Percentiles rank a stretch among this genome's conserved stretches.
These are phyloP conservation scores for Heliothis subflexa DNA, from an alignment of 1,140 invertebrate genomes.

Conservation along the genomic window DNA sequence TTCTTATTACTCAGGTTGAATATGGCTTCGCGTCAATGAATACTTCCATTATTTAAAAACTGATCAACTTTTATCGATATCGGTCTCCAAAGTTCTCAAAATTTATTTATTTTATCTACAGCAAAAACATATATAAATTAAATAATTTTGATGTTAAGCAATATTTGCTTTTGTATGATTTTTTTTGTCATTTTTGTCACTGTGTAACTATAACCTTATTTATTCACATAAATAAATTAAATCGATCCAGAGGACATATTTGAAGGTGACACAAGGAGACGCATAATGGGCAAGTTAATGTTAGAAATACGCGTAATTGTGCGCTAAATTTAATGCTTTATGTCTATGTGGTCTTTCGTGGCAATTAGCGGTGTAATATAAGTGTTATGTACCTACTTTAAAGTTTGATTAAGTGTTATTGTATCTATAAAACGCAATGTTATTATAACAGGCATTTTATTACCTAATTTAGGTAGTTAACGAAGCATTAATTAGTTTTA, in stretches of 20 bases:
- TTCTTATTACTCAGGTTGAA: too few species aligned
- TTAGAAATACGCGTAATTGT: slow-evolving; percentile 9
- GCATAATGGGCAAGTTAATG: slow-evolving; percentile 4
- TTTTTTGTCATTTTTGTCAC: not conserved
- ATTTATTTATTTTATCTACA: too few species aligned
- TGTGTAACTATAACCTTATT: not conserved
- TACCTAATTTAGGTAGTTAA: slow-evolving; percentile 35
- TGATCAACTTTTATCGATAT: too few species aligned
- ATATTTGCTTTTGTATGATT: too few species aligned
- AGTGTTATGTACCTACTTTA: slow-evolving; percentile 36
- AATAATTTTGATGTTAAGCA: too few species aligned
- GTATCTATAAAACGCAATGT: slow-evolving; percentile 30
- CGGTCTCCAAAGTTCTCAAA: too few species aligned
- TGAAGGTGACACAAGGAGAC: slow-evolving; percentile 2
- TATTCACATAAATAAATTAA: not conserved
- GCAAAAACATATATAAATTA: too few species aligned
- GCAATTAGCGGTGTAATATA: slow-evolving; percentile 39
- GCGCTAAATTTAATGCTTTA: slow-evolving; percentile 6
- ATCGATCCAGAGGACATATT: slow-evolving; percentile 17
- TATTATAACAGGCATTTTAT: slow-evolving; percentile 24
- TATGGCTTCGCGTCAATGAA: too few species aligned
- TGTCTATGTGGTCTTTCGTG: slow-evolving; percentile 8
- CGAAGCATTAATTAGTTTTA: slow-evolving; percentile 37
- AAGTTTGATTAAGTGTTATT: slow-evolving; percentile 39
- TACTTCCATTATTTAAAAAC: too few species aligned